phyloP scores from a whole-genome alignment of 2,797 vertebrate species.

The Simalia tracyae region DNA sequence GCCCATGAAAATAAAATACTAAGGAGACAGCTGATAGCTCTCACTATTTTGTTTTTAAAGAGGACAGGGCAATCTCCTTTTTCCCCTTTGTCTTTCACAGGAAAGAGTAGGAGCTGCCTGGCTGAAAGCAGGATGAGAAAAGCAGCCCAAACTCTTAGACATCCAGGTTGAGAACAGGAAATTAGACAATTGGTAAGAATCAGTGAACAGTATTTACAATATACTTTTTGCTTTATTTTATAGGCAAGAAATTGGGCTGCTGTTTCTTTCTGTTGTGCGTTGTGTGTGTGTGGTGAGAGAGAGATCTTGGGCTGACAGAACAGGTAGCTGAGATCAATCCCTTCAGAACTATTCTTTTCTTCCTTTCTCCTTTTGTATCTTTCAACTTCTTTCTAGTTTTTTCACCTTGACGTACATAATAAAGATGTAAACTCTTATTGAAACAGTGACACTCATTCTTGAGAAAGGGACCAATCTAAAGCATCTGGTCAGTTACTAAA shows the following conservation, averaged over 20 bases:
- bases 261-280: not conserved
- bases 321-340: not conserved
- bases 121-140: not conserved
- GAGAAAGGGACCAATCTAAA: not conserved
- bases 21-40: not conserved
- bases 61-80: not conserved
- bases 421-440: not conserved
- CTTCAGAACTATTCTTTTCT: not conserved
- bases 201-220: not conserved
- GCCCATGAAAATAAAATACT: not conserved
- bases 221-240: not conserved
- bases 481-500: not conserved
- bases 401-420: not conserved
- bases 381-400: not conserved
- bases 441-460: not conserved
- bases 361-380: not conserved
- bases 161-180: not conserved
- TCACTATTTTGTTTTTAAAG: not conserved
- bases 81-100: not conserved
- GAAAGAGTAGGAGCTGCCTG: not conserved
- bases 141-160: not conserved
- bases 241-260: not conserved
- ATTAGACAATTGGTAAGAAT: not conserved
- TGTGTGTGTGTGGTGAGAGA: not conserved
- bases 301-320: not conserved